A percentile compares a stretch with the other conserved stretches of the same genome.
These are phyloP conservation scores for Drosophila pseudoobscura DNA, from an alignment of 1,140 invertebrate species.

Conservation along the genomic window DNA sequence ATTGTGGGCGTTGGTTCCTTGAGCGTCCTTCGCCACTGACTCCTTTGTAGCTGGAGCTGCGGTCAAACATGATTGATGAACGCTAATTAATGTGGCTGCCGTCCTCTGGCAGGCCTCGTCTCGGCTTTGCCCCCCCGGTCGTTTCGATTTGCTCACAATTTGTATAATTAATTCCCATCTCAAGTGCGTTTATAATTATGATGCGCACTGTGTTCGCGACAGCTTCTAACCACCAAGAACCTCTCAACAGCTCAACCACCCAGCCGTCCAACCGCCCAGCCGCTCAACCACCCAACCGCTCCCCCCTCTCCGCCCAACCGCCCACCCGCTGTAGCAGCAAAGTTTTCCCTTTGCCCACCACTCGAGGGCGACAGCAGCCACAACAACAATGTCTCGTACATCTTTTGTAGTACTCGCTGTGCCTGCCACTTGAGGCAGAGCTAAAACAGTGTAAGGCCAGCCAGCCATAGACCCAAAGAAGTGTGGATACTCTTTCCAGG, in stretches of 20 bases:
- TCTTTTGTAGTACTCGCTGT: no score
- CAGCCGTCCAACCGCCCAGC: background rate
- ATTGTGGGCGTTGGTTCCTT: slow-evolving; percentile 17
- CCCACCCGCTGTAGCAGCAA: no score
- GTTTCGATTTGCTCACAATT: slow-evolving; percentile 46
- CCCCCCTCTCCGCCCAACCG: no score
- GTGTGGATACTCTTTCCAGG: no score
- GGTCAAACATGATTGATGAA: slow-evolving; percentile 81
- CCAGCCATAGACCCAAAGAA: no score
- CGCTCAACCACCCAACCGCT: no score
- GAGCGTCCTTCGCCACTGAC: slow-evolving; percentile 45
- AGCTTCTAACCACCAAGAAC: no score
- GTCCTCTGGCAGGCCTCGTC: background rate
- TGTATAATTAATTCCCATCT: slow-evolving; percentile 78
- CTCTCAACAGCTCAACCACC: background rate
- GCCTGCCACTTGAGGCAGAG: no score
- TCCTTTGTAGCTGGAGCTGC: slow-evolving; percentile 28
- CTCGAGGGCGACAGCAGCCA: no score
- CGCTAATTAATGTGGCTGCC: slow-evolving; percentile 73
- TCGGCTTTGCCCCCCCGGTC: background rate
- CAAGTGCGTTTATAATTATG: slow-evolving; percentile 70
- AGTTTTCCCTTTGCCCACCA: slow-evolving; percentile 2
- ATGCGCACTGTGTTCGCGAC: slow-evolving; percentile 25
- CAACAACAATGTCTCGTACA: no score
- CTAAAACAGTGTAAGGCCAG: no score